Evolutionary conservation across 2,888 invertebrate species (phyloP).

Genomic region (Cabera pusaria): DNA sequence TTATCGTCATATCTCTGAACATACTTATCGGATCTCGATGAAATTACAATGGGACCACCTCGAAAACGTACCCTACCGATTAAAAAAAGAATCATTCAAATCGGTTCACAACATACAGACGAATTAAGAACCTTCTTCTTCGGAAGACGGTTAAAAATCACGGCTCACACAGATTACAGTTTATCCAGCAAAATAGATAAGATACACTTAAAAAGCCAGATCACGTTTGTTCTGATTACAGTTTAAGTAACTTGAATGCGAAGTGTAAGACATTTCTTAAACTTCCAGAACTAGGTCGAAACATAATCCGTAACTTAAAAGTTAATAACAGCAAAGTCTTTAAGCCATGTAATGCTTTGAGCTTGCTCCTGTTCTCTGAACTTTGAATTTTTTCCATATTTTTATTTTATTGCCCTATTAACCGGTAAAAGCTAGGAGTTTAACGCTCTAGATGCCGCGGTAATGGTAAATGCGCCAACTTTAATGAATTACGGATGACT

Average conservation of each 20-base stretch:
- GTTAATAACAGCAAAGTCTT: constrained; percentile 26
- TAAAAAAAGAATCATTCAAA: no score
- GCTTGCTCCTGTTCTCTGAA: constrained; percentile 34
- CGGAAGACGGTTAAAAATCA: no score
- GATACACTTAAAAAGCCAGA: no score
- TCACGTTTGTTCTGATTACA: no score
- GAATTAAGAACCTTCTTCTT: no score
- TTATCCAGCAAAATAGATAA: no score
- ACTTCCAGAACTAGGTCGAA: constrained; percentile 8
- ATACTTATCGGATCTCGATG: no score
- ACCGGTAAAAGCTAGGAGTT: constrained; percentile 57
- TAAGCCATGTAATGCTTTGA: constrained; percentile 25
- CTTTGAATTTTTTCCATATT: constrained; percentile 56
- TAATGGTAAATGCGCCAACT: constrained; percentile 71
- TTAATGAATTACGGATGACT: constrained; percentile 79
- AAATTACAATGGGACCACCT: no score
- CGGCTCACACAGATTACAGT: no score
- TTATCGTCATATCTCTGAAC: no score
- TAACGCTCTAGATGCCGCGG: constrained; percentile 61
- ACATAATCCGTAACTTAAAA: constrained; percentile 28
- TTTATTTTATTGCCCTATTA: constrained; percentile 75
- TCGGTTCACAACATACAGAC: no score
- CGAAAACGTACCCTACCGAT: no score
- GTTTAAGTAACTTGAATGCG: constrained; percentile 1
- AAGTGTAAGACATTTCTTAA: background rate